Conservation (phyloP, 2,797 vertebrate genomes). For the Eospalax fontanierii region DNA sequence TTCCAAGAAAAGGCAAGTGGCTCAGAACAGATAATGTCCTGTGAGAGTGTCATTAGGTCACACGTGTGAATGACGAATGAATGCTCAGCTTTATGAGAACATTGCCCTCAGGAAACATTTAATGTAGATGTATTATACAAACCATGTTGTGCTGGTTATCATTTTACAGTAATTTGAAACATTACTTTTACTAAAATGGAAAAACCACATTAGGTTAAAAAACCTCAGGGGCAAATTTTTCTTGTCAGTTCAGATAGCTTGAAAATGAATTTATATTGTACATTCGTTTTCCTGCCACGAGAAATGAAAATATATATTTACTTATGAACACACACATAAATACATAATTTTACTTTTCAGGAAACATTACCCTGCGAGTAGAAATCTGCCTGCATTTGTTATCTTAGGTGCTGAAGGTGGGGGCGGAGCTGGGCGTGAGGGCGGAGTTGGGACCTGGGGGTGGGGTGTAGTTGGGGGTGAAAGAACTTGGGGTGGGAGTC, state of each 20-base stretch:
- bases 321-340: no score
- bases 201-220: background rate
- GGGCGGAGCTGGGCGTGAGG: background rate
- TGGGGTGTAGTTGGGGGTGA: no score
- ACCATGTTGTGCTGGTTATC: background rate
- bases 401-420: background rate
- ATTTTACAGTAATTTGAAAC: background rate
- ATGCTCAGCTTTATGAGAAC: background rate
- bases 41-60: background rate
- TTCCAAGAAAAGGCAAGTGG: background rate
- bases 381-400: background rate
- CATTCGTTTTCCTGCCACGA: background rate
- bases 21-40: background rate
- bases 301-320: background rate
- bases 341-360: background rate
- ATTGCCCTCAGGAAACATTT: constrained; percentile 31
- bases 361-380: background rate
- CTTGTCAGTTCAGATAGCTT: background rate
- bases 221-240: background rate
- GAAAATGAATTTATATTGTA: background rate
- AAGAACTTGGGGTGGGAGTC: no score
- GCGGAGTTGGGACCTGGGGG: no score
- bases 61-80: background rate
- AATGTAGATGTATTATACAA: background rate
- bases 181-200: constrained; percentile 1